phyloP scores from a whole-genome alignment of 1,140 invertebrate genomes.

The Lasioglossum baleicum region DNA sequence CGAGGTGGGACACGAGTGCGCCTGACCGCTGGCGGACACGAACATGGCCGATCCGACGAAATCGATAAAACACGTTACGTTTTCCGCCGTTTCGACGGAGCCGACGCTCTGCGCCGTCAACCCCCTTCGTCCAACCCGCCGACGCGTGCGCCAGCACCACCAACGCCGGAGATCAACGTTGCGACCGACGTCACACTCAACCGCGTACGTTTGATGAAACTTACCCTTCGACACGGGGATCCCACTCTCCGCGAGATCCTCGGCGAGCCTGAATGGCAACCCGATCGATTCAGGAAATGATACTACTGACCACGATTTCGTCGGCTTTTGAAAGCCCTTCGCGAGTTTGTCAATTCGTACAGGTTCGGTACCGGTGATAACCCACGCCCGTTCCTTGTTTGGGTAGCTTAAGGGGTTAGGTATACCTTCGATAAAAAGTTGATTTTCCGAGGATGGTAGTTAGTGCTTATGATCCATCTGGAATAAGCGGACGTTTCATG shows the following conservation, averaged over 20 bases:
- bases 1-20: conserved; percentile 70
- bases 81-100: conserved; percentile 66
- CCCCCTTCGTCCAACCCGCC: neutral
- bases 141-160: conserved; percentile 16
- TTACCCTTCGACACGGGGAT: neutral
- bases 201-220: conserved; percentile 6
- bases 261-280: neutral
- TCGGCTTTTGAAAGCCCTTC: no score
- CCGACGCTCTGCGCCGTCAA: conserved; percentile 60
- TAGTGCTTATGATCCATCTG: no score
- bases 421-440: no score
- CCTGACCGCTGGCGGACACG: conserved; percentile 69
- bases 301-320: no score
- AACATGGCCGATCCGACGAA: conserved; percentile 71
- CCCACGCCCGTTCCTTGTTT: no score
- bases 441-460: no score
- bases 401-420: no score
- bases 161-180: neutral
- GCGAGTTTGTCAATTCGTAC: no score
- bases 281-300: neutral
- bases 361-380: no score
- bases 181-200: conserved; percentile 12
- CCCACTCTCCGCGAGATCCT: neutral
- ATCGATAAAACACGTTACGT: conserved; percentile 78
- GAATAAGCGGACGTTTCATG: conserved; percentile 4